These are phyloP conservation scores for Poeciliopsis turrubarensis DNA, from an alignment of 2,113 vertebrate genomes.

Conservation along the genomic window DNA sequence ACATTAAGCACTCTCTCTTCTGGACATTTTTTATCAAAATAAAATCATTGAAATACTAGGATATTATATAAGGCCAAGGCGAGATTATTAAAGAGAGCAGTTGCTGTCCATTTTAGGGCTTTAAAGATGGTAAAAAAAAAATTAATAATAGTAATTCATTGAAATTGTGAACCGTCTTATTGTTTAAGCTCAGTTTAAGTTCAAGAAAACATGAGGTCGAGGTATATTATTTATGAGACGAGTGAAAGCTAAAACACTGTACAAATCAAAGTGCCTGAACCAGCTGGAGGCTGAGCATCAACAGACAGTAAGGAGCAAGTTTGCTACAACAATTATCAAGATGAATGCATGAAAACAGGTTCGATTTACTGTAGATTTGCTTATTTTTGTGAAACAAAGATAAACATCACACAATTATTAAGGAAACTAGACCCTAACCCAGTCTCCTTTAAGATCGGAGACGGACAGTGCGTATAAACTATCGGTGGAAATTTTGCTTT, in stretches of 20 bases:
- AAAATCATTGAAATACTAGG: neutral
- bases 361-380: neutral
- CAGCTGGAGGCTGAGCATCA: neutral
- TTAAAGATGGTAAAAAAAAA: neutral
- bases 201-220: neutral
- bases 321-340: neutral
- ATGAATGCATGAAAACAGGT: neutral
- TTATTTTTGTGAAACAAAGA: neutral
- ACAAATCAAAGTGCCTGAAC: slow-evolving; percentile 10
- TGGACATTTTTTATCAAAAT: too few relatives aligned
- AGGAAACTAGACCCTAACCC: neutral
- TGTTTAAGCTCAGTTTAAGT: neutral
- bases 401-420: neutral
- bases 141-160: neutral
- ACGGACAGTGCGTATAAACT: too few relatives aligned
- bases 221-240: neutral
- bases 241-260: neutral
- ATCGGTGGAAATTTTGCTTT: too few relatives aligned
- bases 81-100: neutral
- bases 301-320: neutral
- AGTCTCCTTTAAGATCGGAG: too few relatives aligned
- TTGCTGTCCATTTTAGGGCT: neutral
- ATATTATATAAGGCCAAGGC: neutral
- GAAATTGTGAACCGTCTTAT: neutral
- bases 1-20: too few relatives aligned